Conservation (phyloP, 2,797 vertebrate species). For the Pseudochirops cupreus region DNA sequence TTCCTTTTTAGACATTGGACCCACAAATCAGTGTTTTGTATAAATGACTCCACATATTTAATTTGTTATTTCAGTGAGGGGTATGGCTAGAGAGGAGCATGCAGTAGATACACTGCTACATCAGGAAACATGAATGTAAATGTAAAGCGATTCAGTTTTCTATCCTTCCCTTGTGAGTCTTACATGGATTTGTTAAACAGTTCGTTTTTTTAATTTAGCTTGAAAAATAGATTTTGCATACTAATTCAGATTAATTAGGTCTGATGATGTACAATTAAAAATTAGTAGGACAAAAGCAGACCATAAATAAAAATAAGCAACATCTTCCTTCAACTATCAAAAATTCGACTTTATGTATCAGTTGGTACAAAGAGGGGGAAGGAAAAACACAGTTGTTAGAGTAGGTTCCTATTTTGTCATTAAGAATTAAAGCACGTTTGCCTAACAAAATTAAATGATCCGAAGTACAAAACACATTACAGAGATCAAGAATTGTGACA, state of each 20-base stretch:
- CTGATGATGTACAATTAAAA: constrained; percentile 80
- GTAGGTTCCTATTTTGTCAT: constrained; percentile 75
- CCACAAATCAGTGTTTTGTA: constrained; percentile 7
- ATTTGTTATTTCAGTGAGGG: not conserved
- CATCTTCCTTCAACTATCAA: constrained; percentile 76
- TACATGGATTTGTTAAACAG: constrained; percentile 76
- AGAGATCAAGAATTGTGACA: constrained; percentile 77
- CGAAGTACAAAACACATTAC: constrained; percentile 78
- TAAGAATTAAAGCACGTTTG: constrained; percentile 79
- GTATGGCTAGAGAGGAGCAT: not conserved
- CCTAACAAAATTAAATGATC: constrained; percentile 82
- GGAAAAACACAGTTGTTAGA: constrained; percentile 69
- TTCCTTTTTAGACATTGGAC: not conserved
- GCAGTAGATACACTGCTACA: constrained; percentile 18
- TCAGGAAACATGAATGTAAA: not conserved
- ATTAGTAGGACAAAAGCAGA: constrained; percentile 74
- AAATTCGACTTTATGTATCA: constrained; percentile 76
- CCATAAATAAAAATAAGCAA: constrained; percentile 79
- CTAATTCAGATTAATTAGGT: constrained; percentile 81
- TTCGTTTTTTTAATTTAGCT: constrained; percentile 72
- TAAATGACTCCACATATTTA: not conserved
- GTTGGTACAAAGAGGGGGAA: constrained; percentile 67
- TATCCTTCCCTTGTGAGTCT: constrained; percentile 46
- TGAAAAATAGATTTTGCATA: constrained; percentile 75
- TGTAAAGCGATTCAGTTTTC: not conserved